Percentiles rank a stretch among this genome's conserved stretches.
Evolutionary conservation across 2,888 invertebrate genomes (phyloP).

Genomic region (Tuberolachnus salignus): DNA sequence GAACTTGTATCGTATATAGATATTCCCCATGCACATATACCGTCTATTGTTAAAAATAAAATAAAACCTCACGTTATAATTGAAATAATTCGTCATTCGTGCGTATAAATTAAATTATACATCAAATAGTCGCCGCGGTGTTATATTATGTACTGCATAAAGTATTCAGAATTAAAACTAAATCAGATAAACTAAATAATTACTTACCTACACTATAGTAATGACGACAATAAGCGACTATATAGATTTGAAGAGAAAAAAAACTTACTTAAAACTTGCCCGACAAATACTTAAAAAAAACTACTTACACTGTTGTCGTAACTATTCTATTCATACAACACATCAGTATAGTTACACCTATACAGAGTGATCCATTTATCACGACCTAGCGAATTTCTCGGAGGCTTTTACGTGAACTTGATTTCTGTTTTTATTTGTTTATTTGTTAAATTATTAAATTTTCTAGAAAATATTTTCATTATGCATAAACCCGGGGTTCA

Average conservation of each 20-base stretch:
- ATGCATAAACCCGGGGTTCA: too few species aligned
- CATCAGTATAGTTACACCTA: not conserved
- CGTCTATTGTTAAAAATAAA: not conserved
- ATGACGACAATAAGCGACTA: not conserved
- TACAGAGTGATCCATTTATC: too few species aligned
- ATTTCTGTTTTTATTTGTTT: too few species aligned
- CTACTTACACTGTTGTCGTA: not conserved
- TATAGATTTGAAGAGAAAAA: too few species aligned
- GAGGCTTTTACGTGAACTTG: too few species aligned
- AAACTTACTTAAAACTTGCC: not conserved
- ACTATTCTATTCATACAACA: not conserved
- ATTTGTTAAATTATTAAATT: too few species aligned
- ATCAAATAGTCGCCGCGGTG: not conserved
- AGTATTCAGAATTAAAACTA: constrained; percentile 5
- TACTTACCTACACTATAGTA: constrained; percentile 1
- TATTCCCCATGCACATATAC: too few species aligned
- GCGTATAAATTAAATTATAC: not conserved
- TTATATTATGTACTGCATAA: not conserved
- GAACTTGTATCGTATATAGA: too few species aligned
- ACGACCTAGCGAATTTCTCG: too few species aligned
- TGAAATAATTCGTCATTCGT: too few species aligned
- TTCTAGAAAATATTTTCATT: too few species aligned
- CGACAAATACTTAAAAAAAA: constrained; percentile 3
- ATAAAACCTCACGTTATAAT: not conserved
- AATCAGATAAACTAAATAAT: constrained; percentile 40